Conservation (phyloP, 2,113 vertebrate genomes). For the Eurypyga helias region DNA sequence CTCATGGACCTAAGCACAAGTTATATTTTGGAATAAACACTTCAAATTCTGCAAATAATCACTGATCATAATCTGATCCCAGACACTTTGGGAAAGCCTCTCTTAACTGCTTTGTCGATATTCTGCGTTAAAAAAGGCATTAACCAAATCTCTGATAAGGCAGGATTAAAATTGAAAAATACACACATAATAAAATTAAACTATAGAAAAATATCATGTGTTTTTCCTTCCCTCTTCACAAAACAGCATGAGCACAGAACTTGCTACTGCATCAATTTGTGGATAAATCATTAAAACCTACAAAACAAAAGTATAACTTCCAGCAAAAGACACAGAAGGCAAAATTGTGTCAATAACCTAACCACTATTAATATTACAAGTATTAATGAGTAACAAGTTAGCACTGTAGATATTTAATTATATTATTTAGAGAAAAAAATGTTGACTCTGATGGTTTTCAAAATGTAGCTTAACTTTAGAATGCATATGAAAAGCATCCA, state of each 20-base stretch:
- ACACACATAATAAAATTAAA: not conserved
- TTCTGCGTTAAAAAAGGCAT: not conserved
- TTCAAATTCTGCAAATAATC: not conserved
- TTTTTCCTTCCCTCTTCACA: not conserved
- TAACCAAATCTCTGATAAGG: not conserved
- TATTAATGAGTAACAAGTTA: slow-evolving; percentile 12
- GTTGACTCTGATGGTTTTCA: not conserved
- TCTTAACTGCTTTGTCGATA: not conserved
- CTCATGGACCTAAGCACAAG: not conserved
- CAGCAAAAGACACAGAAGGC: not conserved
- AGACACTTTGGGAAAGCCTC: not conserved
- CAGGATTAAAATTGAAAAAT: not conserved
- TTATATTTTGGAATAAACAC: not conserved
- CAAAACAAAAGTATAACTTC: not conserved
- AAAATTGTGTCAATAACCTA: not conserved
- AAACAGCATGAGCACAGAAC: not conserved
- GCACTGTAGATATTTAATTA: not conserved
- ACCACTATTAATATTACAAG: not conserved
- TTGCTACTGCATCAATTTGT: not conserved
- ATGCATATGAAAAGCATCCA: slow-evolving; percentile 1
- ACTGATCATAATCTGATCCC: not conserved
- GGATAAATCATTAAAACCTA: not conserved
- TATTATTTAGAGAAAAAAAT: not conserved
- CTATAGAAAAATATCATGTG: not conserved
- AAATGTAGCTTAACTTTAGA: not conserved